Evolutionary conservation across 2,113 vertebrate species (phyloP), one percentile per base, ranked within the genome.

Genomic region (Mormyrus iriodes): DNA sequence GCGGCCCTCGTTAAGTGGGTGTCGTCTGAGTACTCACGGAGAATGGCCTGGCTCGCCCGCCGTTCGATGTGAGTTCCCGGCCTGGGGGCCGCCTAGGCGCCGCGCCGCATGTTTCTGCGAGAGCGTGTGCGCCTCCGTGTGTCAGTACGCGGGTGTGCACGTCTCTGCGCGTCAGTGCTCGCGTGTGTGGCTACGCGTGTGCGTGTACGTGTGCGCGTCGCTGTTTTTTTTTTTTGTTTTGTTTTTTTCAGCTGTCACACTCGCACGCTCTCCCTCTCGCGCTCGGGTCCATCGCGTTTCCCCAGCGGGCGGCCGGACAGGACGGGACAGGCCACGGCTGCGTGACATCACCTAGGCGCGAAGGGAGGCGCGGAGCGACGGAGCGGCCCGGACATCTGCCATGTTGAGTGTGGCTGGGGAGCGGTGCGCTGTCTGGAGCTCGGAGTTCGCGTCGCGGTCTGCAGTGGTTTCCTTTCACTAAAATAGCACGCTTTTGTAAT

Each of bases 281-380:
- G 2, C 21, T 61, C 88, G 96, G 95, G 95, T 96, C 95, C 96
- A 96, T 96, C 96, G 95, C 93, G 93, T 93, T 90, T 91, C 93
- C 94, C 94, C 88, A 39, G 31, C 73, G 73, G 35, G 73, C 82
- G 8, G 82, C 92, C 94, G 92, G 94, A 93, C 94, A 93, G 94
- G 94, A 93, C 95, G 93, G 73, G 94, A n/a, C n/a, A n/a, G n/a
- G 94, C 94, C 94, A 94, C 94, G 93, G 95, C 94, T 94, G 90
- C 94, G 95, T 96, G 95, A 96, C 95, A 95, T 96, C 93, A 91
- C 88, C 91, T 90, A 93, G 93, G 93, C 92, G 92, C 93, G 89
- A 91, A 93, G 49, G 82, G 92, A 92, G 92, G 90, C 69, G 27
- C 48, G 31, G 69, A 39, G 4, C 51, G 88, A 12, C 46, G 27